Base-by-base conservation (phyloP, 2,797 vertebrate genomes). In the Notamacropus eugenii region DNA sequence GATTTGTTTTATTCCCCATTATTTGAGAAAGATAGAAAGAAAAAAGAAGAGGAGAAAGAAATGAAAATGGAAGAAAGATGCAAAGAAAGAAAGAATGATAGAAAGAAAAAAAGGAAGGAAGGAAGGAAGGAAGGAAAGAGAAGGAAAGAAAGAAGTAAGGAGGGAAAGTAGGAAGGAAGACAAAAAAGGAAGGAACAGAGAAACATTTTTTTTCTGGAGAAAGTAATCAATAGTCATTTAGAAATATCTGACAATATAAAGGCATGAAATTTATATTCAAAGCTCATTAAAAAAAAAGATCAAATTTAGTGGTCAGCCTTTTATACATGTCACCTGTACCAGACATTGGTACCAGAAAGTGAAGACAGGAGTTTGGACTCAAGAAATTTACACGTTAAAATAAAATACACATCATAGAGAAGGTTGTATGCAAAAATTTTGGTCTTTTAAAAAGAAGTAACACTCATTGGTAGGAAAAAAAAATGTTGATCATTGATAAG, bases 191-290 rank as follows among this genome's bases (percentile, higher is more conserved):
- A 82, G 67, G 40, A 46, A 82, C 24, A 8, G 74, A 82, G 74
- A 67, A n/a, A n/a, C 5, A 40, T 24, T 82, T 87, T 22, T 74
- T 74, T 9, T 34, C 67, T 82, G 27, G 95, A 97, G 94, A 98
- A 98, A 98, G 92, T 94, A 97, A 97, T 94, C 94, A 93, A 91
- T 91, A 98, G 97, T 97, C 96, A 98, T 94, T 98, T 98, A 98
- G 93, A 97, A 98, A 98, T 97, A 97, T 96, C 95, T 97, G 94
- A 93, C 56, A 55, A 96, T 93, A 95, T 52, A 97, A 94, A 97
- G 24, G 1, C 97, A 94, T 93, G 90, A 92, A 58, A 28, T 90
- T 3, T 55, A 82, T 24, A 90, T 52, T 52, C n/a, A 92, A 92
- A 95, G 13, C 94, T 92, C 82, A 5, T 27, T 87, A 5, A 34